Evolutionary conservation across 2,113 vertebrate species (phyloP), one percentile per base, ranked within the genome.

Genomic region (Saccopteryx bilineata): DNA sequence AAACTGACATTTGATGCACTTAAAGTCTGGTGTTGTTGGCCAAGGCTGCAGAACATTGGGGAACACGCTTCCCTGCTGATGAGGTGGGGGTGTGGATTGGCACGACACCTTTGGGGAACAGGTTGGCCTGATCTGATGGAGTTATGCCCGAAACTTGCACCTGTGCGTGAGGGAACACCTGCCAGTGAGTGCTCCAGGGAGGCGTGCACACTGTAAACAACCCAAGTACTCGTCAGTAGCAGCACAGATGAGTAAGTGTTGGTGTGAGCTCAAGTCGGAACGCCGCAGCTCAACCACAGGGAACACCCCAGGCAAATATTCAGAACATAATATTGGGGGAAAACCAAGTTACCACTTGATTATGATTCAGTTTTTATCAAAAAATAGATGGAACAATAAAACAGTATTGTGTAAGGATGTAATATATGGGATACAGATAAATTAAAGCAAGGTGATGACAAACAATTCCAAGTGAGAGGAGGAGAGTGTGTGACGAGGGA

Each of bases 201-300:
- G 19, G 7, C 79, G 15, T 66, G 21, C 84, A 79, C 86, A 56
- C 76, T 95, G 21, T 93, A 66, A 87, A 85, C 80, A 96, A 58
- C 83, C 78, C 78, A 86, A 76, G 71, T 88, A 88, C 48, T 87
- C 84, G 78, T 89, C 74, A 89, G 56, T 85, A 93, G 76, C 88
- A 95, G 48, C 90, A 92, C 28, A 9, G 72, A 72, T 72, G 81
- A 85, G 24, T 72, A 56, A 46, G 68, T 81, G 31, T 82, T 83
- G 33, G 12, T 24, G 24, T n/a, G 23, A 5, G 72, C 39, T 87
- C 81, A 86, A 71, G 83, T 56, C 58, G 5, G 75, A 95, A 24
- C 33, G 69, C 66, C 87, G 19, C 63, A 54, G 60, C 66, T 80
- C 9, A 58, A 23, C 90, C 94, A 17, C 5, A 63, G 63, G 17